A percentile compares a stretch with the other conserved stretches of the same genome.
phyloP scores from a whole-genome alignment of 2,888 invertebrate species.

The Ceratothoa steindachneri region DNA sequence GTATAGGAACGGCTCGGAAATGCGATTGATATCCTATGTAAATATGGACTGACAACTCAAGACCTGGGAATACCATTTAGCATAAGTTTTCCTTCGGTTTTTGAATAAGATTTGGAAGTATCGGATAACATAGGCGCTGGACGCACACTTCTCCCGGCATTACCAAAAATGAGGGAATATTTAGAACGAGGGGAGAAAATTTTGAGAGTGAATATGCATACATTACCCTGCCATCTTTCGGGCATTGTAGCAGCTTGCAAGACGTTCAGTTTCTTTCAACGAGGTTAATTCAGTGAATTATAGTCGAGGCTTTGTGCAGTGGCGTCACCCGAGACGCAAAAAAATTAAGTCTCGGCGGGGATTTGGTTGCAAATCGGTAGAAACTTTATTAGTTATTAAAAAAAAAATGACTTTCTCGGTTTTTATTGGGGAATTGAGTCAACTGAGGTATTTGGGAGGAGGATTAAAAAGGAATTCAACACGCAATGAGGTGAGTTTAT shows the following conservation, averaged over 20 bases:
- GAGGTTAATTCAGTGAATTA: background rate
- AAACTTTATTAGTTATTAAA: too few relatives aligned
- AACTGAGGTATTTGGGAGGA: too few relatives aligned
- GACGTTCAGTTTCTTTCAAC: background rate
- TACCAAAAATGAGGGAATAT: background rate
- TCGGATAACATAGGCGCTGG: conserved; percentile 32
- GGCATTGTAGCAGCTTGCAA: background rate
- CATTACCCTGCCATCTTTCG: background rate
- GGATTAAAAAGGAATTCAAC: too few relatives aligned
- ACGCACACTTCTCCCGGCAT: conserved; percentile 20
- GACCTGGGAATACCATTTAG: conserved; percentile 37
- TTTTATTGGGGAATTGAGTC: too few relatives aligned
- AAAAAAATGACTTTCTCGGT: too few relatives aligned
- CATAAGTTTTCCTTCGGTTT: conserved; percentile 34
- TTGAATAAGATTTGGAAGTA: conserved; percentile 34
- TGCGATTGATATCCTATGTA: conserved; percentile 38
- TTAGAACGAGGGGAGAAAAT: background rate
- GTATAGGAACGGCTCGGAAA: conserved; percentile 15
- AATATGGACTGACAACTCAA: conserved; percentile 31
- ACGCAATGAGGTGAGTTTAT: too few relatives aligned
- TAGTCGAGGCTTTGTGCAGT: background rate
- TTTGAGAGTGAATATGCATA: background rate
- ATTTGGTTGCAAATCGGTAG: too few relatives aligned
- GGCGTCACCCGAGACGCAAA: background rate
- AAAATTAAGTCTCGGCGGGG: background rate